Evolutionary conservation across 2,888 invertebrate genomes (phyloP), one percentile per base, ranked within the genome.

Genomic region (Heteromurus nitidus): DNA sequence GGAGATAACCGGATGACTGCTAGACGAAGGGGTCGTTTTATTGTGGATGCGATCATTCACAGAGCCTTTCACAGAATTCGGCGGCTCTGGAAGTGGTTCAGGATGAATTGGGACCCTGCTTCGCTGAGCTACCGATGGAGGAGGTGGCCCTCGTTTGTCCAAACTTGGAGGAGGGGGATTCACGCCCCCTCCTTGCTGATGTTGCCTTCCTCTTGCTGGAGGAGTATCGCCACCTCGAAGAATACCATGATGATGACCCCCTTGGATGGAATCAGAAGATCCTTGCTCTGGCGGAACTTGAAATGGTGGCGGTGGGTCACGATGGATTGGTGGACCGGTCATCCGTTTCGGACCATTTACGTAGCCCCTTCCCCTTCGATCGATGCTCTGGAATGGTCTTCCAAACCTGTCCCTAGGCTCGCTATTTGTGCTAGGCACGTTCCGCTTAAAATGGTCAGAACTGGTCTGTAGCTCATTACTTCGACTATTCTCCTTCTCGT

Each of bases 321-420:
- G 68, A 13, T 47, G 69, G 22, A 18, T 69, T 16, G 55, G n/a
- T 11, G n/a, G n/a, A 5, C 22, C 31, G n/a, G 16, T 53, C 26
- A 26, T 9, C 24, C 80, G 18, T 62, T 55, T 69, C 20, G n/a
- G 47, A 28, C 44, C 75, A 28, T 60, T 67, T 7, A 69, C 44
- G 62, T 60, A 70, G 18, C 75, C 62, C 22, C 72, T 16, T 5
- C 68, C 65, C 3, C 73, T 31, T 24, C 75, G 18, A 47, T 73
- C 79, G 1, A 74, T 58, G 64, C 58, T 75, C 31, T 81, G 80
- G 55, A 81, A 81, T 13, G 80, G 80, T 58, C 80, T 26, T 30
- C 80, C 80, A 42, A 81, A 81, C 11, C 80, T 13, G 30, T 81
- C 80, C 18, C 70, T 16, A 5, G 55, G 70, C 2, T 70, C 77